These are phyloP conservation scores for Diplolepis rosae DNA, from an alignment of 2,888 invertebrate species.

Conservation along the genomic window DNA sequence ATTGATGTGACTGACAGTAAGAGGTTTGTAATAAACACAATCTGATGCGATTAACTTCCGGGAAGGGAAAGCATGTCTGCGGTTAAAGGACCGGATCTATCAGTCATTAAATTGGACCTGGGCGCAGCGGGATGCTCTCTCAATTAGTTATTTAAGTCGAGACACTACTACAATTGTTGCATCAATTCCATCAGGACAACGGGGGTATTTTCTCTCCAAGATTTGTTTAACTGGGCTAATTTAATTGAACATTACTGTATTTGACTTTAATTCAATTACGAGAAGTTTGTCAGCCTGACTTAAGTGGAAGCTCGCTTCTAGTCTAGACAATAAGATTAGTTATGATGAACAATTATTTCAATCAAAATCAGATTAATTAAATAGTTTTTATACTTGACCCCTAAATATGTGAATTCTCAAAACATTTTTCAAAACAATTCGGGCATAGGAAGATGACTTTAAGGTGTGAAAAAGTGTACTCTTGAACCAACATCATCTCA, in stretches of 20 bases:
- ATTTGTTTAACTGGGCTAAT: neutral
- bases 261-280: neutral
- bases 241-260: neutral
- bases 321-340: neutral
- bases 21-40: neutral
- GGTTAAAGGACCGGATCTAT: constrained; percentile 6
- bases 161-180: neutral
- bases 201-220: neutral
- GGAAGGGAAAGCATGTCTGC: constrained; percentile 4
- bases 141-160: constrained; percentile 6
- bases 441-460: too few species aligned
- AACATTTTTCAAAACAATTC: too few species aligned
- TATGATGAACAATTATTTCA: too few species aligned
- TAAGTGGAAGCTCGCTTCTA: neutral
- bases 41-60: constrained; percentile 9
- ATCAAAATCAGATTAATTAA: too few species aligned
- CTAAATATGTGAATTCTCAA: too few species aligned
- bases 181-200: neutral
- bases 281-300: neutral
- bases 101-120: constrained; percentile 24
- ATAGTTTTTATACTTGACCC: too few species aligned
- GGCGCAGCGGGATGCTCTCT: constrained; percentile 9
- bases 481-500: too few species aligned
- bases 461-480: too few species aligned
- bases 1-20: constrained; percentile 5